phyloP scores from a whole-genome alignment of 2,113 vertebrate species.

The Asarcornis scutulata region DNA sequence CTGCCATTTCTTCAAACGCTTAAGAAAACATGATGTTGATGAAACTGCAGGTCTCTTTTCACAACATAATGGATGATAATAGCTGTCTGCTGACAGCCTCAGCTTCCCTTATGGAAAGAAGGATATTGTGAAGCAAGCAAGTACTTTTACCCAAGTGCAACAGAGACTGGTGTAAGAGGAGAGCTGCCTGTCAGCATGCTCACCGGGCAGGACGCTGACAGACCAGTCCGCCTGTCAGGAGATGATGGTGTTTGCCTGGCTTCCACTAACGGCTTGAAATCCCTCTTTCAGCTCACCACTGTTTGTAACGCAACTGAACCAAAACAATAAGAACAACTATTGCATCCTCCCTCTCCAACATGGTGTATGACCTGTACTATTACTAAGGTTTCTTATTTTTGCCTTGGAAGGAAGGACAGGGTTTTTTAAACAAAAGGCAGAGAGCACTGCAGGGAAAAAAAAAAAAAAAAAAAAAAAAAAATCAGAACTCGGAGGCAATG shows the following conservation, averaged over 20 bases:
- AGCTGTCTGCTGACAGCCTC: not conserved
- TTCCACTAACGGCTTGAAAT: not conserved
- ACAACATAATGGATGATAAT: not conserved
- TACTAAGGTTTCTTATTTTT: not conserved
- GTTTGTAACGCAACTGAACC: not conserved
- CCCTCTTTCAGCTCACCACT: not conserved
- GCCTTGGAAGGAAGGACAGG: not conserved
- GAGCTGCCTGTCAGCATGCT: not conserved
- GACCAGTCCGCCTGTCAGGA: not conserved
- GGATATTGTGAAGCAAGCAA: not conserved
- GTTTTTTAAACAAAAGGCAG: not conserved
- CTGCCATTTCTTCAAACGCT: not conserved
- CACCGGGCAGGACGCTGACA: not conserved
- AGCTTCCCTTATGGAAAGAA: not conserved
- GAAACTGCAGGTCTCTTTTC: not conserved
- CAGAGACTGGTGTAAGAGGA: not conserved
- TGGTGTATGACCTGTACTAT: not conserved
- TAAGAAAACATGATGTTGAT: not conserved
- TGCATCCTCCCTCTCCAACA: not conserved
- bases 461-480: not conserved
- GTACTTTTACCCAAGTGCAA: not conserved
- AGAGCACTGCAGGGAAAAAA: not conserved
- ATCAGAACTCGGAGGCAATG: rapidly evolving
- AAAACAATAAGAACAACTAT: not conserved
- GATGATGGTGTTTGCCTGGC: not conserved